Conservation (phyloP, 2,113 vertebrate species). For the Gymnorhina tibicen region DNA sequence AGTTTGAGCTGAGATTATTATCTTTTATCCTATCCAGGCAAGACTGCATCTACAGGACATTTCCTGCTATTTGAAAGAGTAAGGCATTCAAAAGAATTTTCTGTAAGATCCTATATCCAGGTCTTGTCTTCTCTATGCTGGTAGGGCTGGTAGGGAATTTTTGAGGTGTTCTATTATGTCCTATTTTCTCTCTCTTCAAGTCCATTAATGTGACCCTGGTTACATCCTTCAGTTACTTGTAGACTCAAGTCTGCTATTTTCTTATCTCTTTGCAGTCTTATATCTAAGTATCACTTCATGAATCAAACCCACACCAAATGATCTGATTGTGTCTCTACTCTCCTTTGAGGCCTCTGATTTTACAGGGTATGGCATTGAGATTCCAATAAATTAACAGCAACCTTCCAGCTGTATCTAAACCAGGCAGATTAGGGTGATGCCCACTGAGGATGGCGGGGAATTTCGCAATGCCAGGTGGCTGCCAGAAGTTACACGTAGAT, state of each 20-base stretch:
- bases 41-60: neutral
- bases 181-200: neutral
- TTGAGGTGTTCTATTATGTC: neutral
- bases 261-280: neutral
- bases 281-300: neutral
- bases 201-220: neutral
- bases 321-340: neutral
- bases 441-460: neutral
- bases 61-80: neutral
- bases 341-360: conserved; percentile 10
- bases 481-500: neutral
- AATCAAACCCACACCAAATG: neutral
- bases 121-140: neutral
- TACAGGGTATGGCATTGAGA: neutral
- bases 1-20: neutral
- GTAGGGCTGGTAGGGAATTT: neutral
- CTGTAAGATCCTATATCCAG: neutral
- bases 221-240: neutral
- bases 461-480: neutral
- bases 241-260: conserved; percentile 7
- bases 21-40: neutral
- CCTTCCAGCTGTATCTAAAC: neutral
- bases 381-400: neutral
- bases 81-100: neutral
- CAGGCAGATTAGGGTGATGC: neutral